These are phyloP conservation scores for Carettochelys insculpta DNA, from an alignment of 2,113 vertebrate species.

Conservation along the genomic window DNA sequence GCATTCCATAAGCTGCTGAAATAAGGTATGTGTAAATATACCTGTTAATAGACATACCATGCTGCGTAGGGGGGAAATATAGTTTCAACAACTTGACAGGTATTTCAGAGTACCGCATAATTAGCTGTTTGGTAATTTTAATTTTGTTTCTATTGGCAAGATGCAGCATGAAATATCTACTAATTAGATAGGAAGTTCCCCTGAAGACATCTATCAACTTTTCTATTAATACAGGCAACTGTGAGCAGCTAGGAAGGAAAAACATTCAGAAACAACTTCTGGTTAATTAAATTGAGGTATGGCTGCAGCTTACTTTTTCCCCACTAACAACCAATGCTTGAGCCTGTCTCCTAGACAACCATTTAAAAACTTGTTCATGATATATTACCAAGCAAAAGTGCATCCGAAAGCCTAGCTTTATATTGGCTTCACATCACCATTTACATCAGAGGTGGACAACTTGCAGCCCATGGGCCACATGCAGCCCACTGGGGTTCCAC, in stretches of 20 bases:
- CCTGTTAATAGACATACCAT: neutral
- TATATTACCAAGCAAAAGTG: conserved; percentile 27
- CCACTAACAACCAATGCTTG: conserved; percentile 43
- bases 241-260: conserved; percentile 62
- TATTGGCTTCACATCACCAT: no score
- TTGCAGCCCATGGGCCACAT: no score
- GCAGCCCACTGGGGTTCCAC: no score
- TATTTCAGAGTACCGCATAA: conserved; percentile 64
- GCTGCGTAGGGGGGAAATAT: conserved; percentile 11
- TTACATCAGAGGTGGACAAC: no score
- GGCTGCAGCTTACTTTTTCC: conserved; percentile 50
- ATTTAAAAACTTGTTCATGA: conserved; percentile 6
- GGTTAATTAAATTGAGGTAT: conserved; percentile 67
- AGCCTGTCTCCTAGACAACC: conserved; percentile 46
- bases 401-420: neutral
- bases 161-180: conserved; percentile 62
- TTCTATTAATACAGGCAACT: conserved; percentile 68
- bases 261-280: conserved; percentile 58
- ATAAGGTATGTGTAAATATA: neutral
- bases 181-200: conserved; percentile 74
- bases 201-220: conserved; percentile 70
- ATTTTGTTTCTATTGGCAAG: conserved; percentile 71
- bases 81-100: conserved; percentile 47
- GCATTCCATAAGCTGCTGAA: neutral
- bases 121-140: conserved; percentile 74